These are phyloP conservation scores for Popillia japonica DNA, from an alignment of 1,140 invertebrate genomes.

Conservation along the genomic window DNA sequence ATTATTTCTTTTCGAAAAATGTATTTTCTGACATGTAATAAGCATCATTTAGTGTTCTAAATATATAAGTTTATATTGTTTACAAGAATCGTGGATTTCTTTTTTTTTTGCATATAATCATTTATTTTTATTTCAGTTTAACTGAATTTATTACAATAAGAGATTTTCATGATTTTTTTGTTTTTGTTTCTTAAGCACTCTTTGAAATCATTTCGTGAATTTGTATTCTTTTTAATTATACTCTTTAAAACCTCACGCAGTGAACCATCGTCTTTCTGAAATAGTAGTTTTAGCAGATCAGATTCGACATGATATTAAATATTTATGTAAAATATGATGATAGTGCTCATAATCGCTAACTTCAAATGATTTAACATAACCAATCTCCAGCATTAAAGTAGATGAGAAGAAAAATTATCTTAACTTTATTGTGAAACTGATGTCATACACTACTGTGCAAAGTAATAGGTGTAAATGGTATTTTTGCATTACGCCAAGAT, in stretches of 20 bases:
- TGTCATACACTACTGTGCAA: no score
- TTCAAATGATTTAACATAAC: no score
- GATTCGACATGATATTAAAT: neutral
- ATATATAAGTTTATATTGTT: slow-evolving; percentile 1
- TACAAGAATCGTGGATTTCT: slow-evolving; percentile 15
- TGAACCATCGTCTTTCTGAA: slow-evolving; percentile 27
- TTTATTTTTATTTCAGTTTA: slow-evolving; percentile 28
- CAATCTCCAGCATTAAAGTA: no score
- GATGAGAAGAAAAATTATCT: no score
- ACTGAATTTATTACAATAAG: slow-evolving; percentile 36
- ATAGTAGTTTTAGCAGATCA: slow-evolving; percentile 19
- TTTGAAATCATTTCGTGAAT: slow-evolving; percentile 4
- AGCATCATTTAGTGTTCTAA: neutral
- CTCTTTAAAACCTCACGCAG: slow-evolving; percentile 18
- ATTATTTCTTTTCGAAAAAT: slow-evolving; percentile 13
- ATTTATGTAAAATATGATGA: neutral
- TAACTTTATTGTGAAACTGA: no score
- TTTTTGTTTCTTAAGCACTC: slow-evolving; percentile 25
- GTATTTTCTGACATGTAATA: slow-evolving; percentile 1
- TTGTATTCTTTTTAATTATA: slow-evolving; percentile 2
- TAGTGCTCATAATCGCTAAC: no score
- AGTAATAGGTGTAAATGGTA: no score
- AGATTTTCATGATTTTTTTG: slow-evolving; percentile 8
- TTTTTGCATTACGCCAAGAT: no score
- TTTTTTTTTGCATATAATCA: neutral